These are phyloP conservation scores for Uromys caudimaculatus DNA, from an alignment of 2,797 vertebrate genomes.

Conservation along the genomic window DNA sequence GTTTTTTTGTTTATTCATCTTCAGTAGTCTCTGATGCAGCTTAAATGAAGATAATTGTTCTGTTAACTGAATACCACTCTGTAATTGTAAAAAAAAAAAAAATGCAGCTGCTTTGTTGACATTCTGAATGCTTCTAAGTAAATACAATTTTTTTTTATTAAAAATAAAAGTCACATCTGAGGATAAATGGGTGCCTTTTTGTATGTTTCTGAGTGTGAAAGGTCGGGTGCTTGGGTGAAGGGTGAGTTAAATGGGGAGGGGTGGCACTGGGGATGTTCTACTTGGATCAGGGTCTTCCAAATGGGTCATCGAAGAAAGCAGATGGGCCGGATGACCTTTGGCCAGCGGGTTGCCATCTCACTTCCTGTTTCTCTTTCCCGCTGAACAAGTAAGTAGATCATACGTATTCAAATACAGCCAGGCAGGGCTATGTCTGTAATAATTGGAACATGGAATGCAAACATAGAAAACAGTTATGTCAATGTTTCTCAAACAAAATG, in stretches of 20 bases:
- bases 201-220: neutral
- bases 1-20: too few species aligned
- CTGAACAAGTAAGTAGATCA: neutral
- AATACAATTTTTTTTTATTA: neutral
- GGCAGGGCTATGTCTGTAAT: neutral
- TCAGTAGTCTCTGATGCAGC: too few species aligned
- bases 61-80: too few species aligned
- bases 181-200: neutral
- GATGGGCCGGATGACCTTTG: constrained; percentile 24
- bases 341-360: neutral
- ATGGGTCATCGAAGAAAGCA: neutral
- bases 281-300: neutral
- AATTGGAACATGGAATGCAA: neutral
- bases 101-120: neutral
- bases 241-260: too few species aligned
- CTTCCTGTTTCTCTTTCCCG: constrained; percentile 30
- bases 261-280: neutral
- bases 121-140: constrained; percentile 23
- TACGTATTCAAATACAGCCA: constrained; percentile 44
- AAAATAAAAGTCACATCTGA: neutral
- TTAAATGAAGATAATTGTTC: too few species aligned
- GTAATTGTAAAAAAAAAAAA: too few species aligned
- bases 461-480: neutral
- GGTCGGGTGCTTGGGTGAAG: neutral
- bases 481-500: constrained; percentile 12